Base-by-base conservation (phyloP, 2,797 vertebrate genomes). In the Myiothlypis coronata region DNA sequence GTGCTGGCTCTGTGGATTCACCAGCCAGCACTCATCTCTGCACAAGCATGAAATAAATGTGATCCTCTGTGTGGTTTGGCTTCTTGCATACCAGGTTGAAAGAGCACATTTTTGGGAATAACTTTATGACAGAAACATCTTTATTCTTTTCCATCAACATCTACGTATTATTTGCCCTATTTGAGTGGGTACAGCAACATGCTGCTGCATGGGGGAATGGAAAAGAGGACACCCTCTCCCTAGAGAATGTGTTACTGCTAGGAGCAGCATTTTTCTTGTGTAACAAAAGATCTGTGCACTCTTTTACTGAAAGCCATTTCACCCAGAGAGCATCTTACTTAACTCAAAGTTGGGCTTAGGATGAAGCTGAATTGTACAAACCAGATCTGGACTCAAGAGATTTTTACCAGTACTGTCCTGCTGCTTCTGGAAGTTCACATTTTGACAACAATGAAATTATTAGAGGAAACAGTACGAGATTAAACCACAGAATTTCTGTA, bases 181-280 rank as follows among this genome's bases (percentile, higher is more conserved):
- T 14, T 27, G 32, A 47, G 56, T 6, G 4, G 14, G n/a, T 60
- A 55, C 5, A 41, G 5, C 26, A 85, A 69, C 34, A 28, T 0
- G 0, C 52, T 59, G 64, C 39, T 64, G 34, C 18, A 4, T 3
- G 4, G n/a, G 11, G 27, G 8, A 12, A 56, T 0, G 1, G 41
- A 65, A 43, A 67, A 41, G 21, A 49, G 6, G 9, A 84, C 35
- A 23, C 21, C 9, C 30, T 46, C 60, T 85, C n/a, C 12, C 12
- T 9, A n/a, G 8, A 44, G 28, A 69, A 57, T 4, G 12, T 3
- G 0, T 55, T 59, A 63, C 3, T 22, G 14, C 44, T 46, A 57
- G 9, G 1, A 85, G 24, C 9, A 75, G 41, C 39, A 35, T 70
- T 76, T 65, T 67, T 35, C 24, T 21, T 55, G 4, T 26, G 2